These are phyloP conservation scores for Capitella teleta DNA, from an alignment of 1,140 invertebrate species.

Conservation along the genomic window DNA sequence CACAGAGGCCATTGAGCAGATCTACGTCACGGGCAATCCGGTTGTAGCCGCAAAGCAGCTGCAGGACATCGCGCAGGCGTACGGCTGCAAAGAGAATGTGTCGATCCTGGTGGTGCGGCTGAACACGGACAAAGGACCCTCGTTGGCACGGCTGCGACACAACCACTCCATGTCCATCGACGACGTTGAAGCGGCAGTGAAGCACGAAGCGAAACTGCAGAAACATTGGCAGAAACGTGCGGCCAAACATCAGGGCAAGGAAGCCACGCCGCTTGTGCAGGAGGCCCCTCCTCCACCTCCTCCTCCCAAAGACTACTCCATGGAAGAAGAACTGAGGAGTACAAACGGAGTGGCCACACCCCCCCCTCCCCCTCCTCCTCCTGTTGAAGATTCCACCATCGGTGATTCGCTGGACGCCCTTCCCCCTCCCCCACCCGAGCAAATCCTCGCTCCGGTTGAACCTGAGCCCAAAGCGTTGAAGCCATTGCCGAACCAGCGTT, in stretches of 20 bases:
- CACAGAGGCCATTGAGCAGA: constrained; percentile 34
- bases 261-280: too few species aligned
- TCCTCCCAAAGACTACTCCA: too few species aligned
- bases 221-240: too few species aligned
- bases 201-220: constrained; percentile 6
- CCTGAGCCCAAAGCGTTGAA: not conserved
- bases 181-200: constrained; percentile 10
- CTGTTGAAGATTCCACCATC: too few species aligned
- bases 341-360: too few species aligned
- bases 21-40: constrained; percentile 31
- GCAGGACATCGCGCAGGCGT: constrained; percentile 39
- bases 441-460: too few species aligned
- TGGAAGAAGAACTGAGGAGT: too few species aligned
- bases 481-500: constrained; percentile 10
- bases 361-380: too few species aligned
- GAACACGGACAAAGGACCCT: constrained; percentile 11
- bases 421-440: too few species aligned
- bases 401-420: too few species aligned
- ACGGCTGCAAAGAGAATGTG: constrained; percentile 38
- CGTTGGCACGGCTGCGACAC: constrained; percentile 6
- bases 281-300: too few species aligned
- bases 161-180: constrained; percentile 11
- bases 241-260: too few species aligned
- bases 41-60: constrained; percentile 39
- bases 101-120: constrained; percentile 33